Conservation (phyloP, 1,140 invertebrate genomes). For the Thaumatotibia leucotreta region DNA sequence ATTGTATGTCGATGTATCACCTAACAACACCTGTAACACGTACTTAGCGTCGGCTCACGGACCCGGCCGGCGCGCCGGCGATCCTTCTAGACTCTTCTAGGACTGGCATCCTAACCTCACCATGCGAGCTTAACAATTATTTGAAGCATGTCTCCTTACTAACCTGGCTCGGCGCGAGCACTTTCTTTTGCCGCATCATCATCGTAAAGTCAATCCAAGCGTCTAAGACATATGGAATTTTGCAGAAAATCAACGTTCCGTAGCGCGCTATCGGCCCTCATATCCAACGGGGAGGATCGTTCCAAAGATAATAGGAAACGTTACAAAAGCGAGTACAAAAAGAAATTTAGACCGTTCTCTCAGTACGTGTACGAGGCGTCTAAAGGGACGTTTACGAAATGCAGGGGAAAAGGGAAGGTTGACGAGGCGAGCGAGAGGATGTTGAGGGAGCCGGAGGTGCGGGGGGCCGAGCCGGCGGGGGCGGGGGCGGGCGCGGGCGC, state of each 20-base stretch:
- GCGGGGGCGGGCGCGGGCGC: conserved; percentile 78
- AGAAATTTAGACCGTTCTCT: conserved; percentile 89
- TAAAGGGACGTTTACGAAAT: conserved; percentile 84
- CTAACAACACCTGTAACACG: conserved; percentile 58
- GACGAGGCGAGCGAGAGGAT: conserved; percentile 68
- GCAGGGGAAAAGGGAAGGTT: conserved; percentile 76
- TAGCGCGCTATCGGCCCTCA: conserved; percentile 75
- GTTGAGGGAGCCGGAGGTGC: conserved; percentile 47
- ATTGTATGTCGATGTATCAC: conserved; percentile 72
- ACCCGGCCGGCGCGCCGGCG: conserved; percentile 45
- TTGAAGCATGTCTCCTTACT: conserved; percentile 71
- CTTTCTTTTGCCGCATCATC: conserved; percentile 69
- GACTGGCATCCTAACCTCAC: conserved; percentile 67
- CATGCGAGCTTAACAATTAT: conserved; percentile 73
- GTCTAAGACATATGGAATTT: conserved; percentile 73
- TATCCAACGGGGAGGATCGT: conserved; percentile 74
- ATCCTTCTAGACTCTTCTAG: conserved; percentile 61
- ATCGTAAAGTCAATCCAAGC: conserved; percentile 51
- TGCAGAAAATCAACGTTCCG: conserved; percentile 78
- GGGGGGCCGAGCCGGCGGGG: conserved; percentile 26
- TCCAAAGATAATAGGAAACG: conserved; percentile 78
- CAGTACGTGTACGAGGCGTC: conserved; percentile 85
- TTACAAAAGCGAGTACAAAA: conserved; percentile 86
- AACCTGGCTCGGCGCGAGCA: conserved; percentile 68
- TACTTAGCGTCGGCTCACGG: conserved; percentile 33